A percentile compares a stretch with the other conserved stretches of the same genome.
Evolutionary conservation across 1,140 invertebrate species (phyloP).

Genomic region (Aphis gossypii): DNA sequence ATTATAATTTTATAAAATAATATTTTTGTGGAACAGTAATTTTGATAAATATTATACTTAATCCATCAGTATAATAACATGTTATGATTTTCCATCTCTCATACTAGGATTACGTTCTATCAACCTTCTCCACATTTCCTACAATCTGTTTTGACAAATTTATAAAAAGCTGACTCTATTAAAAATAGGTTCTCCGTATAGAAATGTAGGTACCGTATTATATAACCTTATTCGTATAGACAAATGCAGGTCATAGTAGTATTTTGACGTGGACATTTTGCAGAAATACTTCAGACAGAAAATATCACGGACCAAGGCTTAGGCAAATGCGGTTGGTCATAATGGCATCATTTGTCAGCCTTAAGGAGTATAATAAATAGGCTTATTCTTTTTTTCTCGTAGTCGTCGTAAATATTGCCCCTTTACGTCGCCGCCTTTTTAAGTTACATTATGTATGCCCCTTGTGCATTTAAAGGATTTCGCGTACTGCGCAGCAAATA

Average conservation of each 20-base stretch:
- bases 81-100: not conserved
- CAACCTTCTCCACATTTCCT: not conserved
- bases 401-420: not conserved
- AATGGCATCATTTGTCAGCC: conserved; percentile 51
- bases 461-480: not conserved
- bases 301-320: conserved; percentile 33
- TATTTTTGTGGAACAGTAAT: too few relatives aligned
- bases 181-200: not conserved
- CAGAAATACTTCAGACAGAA: conserved; percentile 23
- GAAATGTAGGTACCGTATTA: not conserved
- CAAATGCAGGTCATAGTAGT: not conserved
- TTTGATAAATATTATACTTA: too few relatives aligned
- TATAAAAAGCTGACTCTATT: conserved; percentile 10
- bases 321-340: conserved; percentile 37
- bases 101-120: not conserved
- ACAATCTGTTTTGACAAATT: conserved; percentile 3
- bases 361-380: conserved; percentile 37
- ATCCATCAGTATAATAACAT: too few relatives aligned
- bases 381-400: conserved; percentile 31
- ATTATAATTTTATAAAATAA: too few relatives aligned
- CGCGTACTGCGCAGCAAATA: not conserved
- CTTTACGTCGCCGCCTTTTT: not conserved
- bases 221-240: not conserved
- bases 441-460: conserved; percentile 29
- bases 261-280: conserved; percentile 44